phyloP scores from a whole-genome alignment of 2,797 vertebrate genomes.

The Aplochiton taeniatus region DNA sequence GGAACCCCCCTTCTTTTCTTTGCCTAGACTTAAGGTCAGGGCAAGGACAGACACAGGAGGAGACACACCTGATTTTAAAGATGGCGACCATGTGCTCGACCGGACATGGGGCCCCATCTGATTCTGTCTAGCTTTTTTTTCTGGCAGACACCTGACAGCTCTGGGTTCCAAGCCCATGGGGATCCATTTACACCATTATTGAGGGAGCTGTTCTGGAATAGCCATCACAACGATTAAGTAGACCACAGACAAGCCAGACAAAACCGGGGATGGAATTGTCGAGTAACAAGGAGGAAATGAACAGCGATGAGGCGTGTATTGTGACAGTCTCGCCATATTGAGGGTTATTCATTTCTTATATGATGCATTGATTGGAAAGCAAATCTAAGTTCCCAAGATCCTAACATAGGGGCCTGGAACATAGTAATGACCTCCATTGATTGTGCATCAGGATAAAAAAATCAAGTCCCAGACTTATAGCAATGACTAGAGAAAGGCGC shows the following conservation, averaged over 20 bases:
- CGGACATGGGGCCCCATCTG: conserved; percentile 3
- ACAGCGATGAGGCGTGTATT: conserved; percentile 15
- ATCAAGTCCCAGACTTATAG: background rate
- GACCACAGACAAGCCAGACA: conserved; percentile 28
- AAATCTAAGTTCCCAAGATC: too few relatives aligned
- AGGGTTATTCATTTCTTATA: background rate
- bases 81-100: background rate
- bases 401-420: too few relatives aligned
- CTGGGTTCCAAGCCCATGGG: conserved; percentile 21
- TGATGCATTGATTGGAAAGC: background rate
- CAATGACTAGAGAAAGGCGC: too few relatives aligned
- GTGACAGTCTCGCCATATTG: background rate
- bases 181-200: conserved; percentile 41
- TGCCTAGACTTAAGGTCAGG: conserved; percentile 21
- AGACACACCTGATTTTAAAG: conserved; percentile 44
- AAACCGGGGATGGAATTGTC: conserved; percentile 51
- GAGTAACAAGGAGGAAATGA: conserved; percentile 37
- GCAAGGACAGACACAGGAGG: conserved; percentile 3
- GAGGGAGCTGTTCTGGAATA: conserved; percentile 31
- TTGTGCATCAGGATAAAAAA: background rate
- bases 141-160: conserved; percentile 15
- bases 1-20: conserved; percentile 1
- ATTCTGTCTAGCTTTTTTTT: conserved; percentile 11
- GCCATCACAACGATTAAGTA: conserved; percentile 37
- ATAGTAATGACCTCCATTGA: too few relatives aligned